Evolutionary conservation across 2,113 vertebrate genomes (phyloP), one percentile per base, ranked within the genome.

Genomic region (Astatotilapia flaviijosephi): DNA sequence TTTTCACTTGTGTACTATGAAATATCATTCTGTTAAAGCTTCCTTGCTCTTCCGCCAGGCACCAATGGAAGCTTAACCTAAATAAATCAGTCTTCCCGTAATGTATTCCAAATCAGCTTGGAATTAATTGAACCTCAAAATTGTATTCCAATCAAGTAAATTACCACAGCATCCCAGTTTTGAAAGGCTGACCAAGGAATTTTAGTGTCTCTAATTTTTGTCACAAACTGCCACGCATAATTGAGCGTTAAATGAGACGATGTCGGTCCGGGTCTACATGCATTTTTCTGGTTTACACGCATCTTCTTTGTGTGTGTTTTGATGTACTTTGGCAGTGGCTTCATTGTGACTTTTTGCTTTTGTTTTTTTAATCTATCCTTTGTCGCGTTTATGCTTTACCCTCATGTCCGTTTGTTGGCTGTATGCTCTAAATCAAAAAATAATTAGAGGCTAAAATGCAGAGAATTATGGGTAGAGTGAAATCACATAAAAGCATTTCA

Each of bases 31-130:
- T 85, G 86, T 89, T 92, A 92, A 94, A 93, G 91, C 93, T 88
- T 83, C 60, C 90, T 89, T 85, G 87, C 89, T 90, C 86, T 88
- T 88, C 53, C 17, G 60, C 86, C 42, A 68, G 82, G 75, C 89
- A 92, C 81, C 92, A 86, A 88, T 87, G 91, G 84, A 83, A 94
- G 95, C 94, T 96, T 96, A 96, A 95, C 95, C 95, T 93, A 95
- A 96, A 96, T 96, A 96, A 96, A 95, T 96, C 96, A 96, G 84
- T 96, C 95, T 95, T 82, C 81, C 86, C 60, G 85, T 88, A 89
- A 94, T 96, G 89, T 89, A 91, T 92, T 93, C 88, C 19, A 82
- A 91, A 94, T 93, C 88, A 94, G 79, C 91, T 86, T 37, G 85
- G 92, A 89, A 92, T 93, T 94, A 93, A 94, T 93, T 91, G 92